These are phyloP conservation scores for Mormyrus iriodes DNA, from an alignment of 2,113 vertebrate genomes.

Conservation along the genomic window DNA sequence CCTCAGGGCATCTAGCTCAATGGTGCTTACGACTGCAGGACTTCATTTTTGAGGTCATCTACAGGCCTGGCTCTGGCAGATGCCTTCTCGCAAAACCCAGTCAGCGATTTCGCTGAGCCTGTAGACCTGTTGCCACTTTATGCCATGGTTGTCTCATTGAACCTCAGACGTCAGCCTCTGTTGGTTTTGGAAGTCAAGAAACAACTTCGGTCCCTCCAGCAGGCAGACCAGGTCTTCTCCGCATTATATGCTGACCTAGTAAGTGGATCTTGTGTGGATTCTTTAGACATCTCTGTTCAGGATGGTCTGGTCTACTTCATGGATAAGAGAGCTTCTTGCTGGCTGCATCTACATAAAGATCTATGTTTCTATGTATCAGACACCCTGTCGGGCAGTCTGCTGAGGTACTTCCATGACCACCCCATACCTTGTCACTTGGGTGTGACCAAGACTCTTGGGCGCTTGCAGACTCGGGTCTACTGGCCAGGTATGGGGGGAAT, in stretches of 20 bases:
- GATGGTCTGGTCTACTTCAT: background rate
- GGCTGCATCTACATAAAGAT: too few species aligned
- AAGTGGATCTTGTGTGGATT: background rate
- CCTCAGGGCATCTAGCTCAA: too few species aligned
- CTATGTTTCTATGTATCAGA: too few species aligned
- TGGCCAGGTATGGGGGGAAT: background rate
- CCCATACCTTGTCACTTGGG: background rate
- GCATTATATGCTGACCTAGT: background rate
- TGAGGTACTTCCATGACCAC: background rate
- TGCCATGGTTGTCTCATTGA: background rate
- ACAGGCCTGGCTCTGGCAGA: too few species aligned
- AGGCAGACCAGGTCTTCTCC: background rate
- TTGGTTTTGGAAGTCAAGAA: background rate
- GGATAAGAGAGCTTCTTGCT: too few species aligned
- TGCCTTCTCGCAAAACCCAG: too few species aligned
- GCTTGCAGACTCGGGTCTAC: background rate
- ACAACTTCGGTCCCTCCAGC: background rate
- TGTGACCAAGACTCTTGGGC: background rate
- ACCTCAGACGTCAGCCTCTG: background rate
- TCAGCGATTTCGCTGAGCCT: too few species aligned
- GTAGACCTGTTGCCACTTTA: too few species aligned
- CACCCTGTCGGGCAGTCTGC: background rate
- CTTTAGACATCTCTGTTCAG: background rate
- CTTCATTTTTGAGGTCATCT: too few species aligned
- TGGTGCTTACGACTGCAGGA: too few species aligned